Base-by-base conservation (phyloP, 2,113 vertebrate species). In the Struthio camelus region DNA sequence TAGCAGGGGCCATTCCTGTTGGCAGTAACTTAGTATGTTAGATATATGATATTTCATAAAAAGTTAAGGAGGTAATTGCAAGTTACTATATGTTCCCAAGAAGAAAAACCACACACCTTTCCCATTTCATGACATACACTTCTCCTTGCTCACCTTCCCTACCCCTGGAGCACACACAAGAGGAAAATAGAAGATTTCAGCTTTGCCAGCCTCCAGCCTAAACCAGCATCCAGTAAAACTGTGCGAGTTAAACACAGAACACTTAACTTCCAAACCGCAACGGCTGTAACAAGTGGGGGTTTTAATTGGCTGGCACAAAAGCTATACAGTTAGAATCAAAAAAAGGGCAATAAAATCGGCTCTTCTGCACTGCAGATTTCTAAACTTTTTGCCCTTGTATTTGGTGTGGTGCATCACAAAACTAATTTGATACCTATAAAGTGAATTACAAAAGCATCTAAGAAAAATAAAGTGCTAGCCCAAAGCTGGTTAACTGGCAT, bases 171-270 rank as follows among this genome's bases (percentile, higher is more conserved):
- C 85, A 54, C 65, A 19, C 56, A 79, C 64, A 59, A 72, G 44
- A 94, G 93, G 82, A 92, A 97, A 95, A 84, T 38, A 87, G 9
- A 87, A 92, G 53, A 90, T 93, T 95, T 93, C 91, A 72, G 65
- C 80, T 86, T 65, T 81, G 91, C 94, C 96, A 97, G 85, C 72
- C 65, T 84, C 76, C 85, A 95, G 95, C 94, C 91, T 93, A 96
- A 96, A 96, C 89, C 93, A 96, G 93, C 94, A 95, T 95, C 95
- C 96, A 88, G 94, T 83, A 97, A 96, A 97, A 90, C 76, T 78
- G 79, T 11, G 42, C 2, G 5, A 95, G 85, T 96, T 94, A 90
- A 95, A 95, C 77, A 77, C 95, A 90, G 82, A 97, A 86, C 91
- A 96, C 89, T 96, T 86, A 87, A 95, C 76, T 86, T 94, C 95